phyloP scores from a whole-genome alignment of 2,888 invertebrate species.

The Drosophila trichaetosa region DNA sequence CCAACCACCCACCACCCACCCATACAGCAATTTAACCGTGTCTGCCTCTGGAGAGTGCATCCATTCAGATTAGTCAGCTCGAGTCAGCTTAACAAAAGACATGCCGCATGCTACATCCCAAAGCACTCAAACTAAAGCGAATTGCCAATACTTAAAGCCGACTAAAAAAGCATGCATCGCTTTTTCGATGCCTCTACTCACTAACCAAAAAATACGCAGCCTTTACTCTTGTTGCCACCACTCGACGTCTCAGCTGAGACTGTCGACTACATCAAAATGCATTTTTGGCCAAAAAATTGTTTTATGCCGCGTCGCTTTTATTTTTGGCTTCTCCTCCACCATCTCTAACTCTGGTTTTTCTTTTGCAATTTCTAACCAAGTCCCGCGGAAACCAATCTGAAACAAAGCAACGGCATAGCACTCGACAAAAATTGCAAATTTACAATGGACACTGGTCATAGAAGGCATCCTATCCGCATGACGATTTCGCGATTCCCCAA shows the following conservation, averaged over 20 bases:
- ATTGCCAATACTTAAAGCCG: constrained; percentile 50
- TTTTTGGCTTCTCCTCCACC: constrained; percentile 19
- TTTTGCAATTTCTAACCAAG: constrained; percentile 18
- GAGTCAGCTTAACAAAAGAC: constrained; percentile 48
- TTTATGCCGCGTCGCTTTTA: constrained; percentile 34
- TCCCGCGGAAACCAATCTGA: constrained; percentile 51
- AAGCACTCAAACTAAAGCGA: constrained; percentile 37
- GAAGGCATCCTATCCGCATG: constrained; percentile 33
- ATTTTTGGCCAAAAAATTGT: constrained; percentile 68
- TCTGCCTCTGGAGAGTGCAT: constrained; percentile 51
- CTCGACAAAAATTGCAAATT: constrained; percentile 77
- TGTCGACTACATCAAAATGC: constrained; percentile 76
- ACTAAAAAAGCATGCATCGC: constrained; percentile 24
- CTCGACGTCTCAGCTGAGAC: constrained; percentile 40
- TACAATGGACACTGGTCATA: constrained; percentile 62
- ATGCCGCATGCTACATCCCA: constrained; percentile 12
- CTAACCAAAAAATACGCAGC: constrained; percentile 42
- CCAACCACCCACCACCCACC: background rate
- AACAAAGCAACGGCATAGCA: constrained; percentile 68
- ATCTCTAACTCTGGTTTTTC: background rate
- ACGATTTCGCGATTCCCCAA: constrained; percentile 29
- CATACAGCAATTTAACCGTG: constrained; percentile 1
- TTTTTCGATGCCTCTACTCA: constrained; percentile 6
- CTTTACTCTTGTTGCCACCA: constrained; percentile 25
- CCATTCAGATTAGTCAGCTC: constrained; percentile 60